Evolutionary conservation across 2,888 invertebrate genomes (phyloP).

Genomic region (Altica lythri): DNA sequence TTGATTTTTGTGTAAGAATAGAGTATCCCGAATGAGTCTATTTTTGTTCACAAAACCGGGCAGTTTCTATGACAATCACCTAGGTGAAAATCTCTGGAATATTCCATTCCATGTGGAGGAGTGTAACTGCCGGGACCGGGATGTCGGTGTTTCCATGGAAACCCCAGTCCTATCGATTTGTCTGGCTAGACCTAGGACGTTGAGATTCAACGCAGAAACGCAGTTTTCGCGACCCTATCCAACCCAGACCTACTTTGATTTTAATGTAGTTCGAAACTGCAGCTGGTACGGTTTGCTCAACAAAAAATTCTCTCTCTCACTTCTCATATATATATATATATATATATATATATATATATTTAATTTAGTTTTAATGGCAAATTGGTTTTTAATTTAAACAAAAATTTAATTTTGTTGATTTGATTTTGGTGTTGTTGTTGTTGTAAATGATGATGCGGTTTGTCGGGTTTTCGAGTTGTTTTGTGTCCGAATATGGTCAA

Average conservation of each 20-base stretch:
- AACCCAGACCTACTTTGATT: slow-evolving; percentile 29
- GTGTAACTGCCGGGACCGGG: slow-evolving; percentile 5
- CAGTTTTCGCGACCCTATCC: slow-evolving; percentile 24
- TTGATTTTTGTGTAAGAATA: too few relatives aligned
- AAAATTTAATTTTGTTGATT: too few relatives aligned
- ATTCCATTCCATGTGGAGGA: background rate
- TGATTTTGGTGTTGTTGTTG: slow-evolving; percentile 2
- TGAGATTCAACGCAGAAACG: slow-evolving; percentile 33
- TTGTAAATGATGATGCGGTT: too few relatives aligned
- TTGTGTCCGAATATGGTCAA: slow-evolving; percentile 37
- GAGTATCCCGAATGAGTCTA: too few relatives aligned
- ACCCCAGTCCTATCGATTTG: slow-evolving; percentile 38
- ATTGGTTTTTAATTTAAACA: too few relatives aligned
- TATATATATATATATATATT: too few relatives aligned
- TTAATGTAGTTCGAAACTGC: slow-evolving; percentile 33
- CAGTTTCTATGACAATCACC: slow-evolving; percentile 11
- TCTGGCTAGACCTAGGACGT: slow-evolving; percentile 31
- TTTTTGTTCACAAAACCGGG: too few relatives aligned
- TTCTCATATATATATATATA: too few relatives aligned
- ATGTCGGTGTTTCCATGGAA: slow-evolving; percentile 32
- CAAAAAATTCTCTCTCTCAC: too few relatives aligned
- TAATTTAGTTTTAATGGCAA: too few relatives aligned
- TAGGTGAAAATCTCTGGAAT: slow-evolving; percentile 1
- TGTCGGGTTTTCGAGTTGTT: slow-evolving; percentile 11
- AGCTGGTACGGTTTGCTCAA: too few relatives aligned